Base-by-base conservation (phyloP, 2,797 vertebrate species). In the Brachyalestes nurse region DNA sequence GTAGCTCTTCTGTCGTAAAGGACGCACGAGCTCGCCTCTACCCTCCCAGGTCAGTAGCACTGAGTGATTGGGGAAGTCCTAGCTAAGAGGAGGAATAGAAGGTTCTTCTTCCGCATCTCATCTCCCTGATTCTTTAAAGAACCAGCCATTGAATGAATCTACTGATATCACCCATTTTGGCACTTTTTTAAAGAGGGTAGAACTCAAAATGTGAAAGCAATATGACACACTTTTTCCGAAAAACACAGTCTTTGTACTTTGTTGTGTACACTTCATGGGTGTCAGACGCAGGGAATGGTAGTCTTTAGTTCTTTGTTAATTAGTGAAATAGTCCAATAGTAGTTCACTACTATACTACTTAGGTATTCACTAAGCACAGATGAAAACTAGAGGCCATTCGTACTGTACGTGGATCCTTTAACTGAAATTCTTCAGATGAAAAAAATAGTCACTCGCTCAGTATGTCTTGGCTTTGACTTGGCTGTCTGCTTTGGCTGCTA, bases 401-500 rank as follows among this genome's bases (percentile, higher is more conserved):
- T 83, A 72, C 65, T 84, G 73, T 82, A 77, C 75, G 72, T 80
- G 73, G 67, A 73, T 75, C 62, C 74, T 79, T 70, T 42, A 78
- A 75, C 40, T 75, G 42, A 61, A 73, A 34, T 72, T 51, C 51
- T 65, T 79, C 69, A 79, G 67, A 83, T 40, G 78, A 47, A 38
- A 25, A 40, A 60, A 60, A 82, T 40, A 57, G n/a, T 40, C 55
- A 81, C 57, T 83, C 45, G 81, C 76, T 85, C 72, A 61, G 72
- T 86, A 71, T 85, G 83, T 86, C 81, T 77, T 86, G 82, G 83
- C 84, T 84, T 87, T 71, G 70, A 80, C 82, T 83, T 86, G 47
- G 47, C 47, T 85, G 51, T 85, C 79, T 83, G 86, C 86, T 86
- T 84, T 78, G 81, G 84, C 85, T 83, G 80, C 81, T 86, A 85